Evolutionary conservation across 1,140 invertebrate genomes (phyloP).

Genomic region (Lepidotrigona ventralis): DNA sequence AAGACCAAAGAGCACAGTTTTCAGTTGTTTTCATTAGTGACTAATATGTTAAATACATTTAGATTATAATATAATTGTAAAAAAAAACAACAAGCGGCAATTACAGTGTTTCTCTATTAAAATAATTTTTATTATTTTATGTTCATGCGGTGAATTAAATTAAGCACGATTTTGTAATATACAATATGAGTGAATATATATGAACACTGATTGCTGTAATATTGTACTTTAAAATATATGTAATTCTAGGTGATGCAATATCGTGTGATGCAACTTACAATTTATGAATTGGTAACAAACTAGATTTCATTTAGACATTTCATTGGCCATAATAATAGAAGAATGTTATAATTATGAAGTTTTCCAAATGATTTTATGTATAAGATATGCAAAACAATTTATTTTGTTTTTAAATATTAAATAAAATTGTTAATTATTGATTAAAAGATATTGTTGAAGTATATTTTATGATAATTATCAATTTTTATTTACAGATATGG

Average conservation of each 20-base stretch:
- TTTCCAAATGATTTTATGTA: background rate
- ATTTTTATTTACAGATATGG: slow-evolving; percentile 80
- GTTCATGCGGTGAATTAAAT: background rate
- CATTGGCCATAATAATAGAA: background rate
- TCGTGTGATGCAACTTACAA: slow-evolving; percentile 10
- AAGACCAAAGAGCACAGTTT: no score
- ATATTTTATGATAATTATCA: background rate
- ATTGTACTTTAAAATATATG: background rate
- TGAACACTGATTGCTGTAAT: background rate
- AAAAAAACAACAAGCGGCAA: no score
- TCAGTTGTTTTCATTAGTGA: no score
- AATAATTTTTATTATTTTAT: background rate
- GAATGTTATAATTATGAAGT: background rate
- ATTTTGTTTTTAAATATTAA: background rate
- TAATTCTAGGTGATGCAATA: slow-evolving; percentile 11
- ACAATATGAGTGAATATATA: background rate
- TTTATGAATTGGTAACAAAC: slow-evolving; percentile 21
- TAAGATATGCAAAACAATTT: background rate
- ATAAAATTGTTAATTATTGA: background rate
- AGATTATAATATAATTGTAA: background rate
- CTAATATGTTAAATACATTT: no score
- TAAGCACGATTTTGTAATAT: background rate
- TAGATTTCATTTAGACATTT: slow-evolving; percentile 19
- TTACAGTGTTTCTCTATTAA: background rate
- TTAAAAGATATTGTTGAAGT: background rate